A percentile compares a stretch with the other conserved stretches of the same genome.
Conservation (phyloP, 2,113 vertebrate species). For the Neogale vison region DNA sequence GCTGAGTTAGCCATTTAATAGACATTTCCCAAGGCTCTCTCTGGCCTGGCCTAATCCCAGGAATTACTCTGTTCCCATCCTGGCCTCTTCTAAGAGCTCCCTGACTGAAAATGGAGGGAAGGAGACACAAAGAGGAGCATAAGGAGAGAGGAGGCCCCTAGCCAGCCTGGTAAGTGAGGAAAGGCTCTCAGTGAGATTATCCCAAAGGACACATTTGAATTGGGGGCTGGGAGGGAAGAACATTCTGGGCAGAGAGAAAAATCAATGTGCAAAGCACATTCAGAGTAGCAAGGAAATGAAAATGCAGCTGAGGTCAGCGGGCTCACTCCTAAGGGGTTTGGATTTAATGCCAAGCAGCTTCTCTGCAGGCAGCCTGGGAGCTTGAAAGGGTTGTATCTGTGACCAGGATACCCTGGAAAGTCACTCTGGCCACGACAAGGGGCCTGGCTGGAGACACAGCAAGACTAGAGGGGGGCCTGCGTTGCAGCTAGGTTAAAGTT, state of each 20-base stretch:
- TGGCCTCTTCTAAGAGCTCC: neutral
- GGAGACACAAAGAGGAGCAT: neutral
- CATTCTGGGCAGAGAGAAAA: neutral
- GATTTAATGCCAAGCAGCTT: neutral
- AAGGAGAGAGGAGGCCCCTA: neutral
- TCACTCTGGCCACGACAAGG: neutral
- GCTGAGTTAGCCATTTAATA: neutral
- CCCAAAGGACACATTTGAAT: neutral
- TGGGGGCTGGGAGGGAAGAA: neutral
- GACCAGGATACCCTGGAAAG: neutral
- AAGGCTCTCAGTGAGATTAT: neutral
- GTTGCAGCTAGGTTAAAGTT: neutral
- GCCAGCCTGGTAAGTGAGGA: neutral
- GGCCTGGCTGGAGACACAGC: neutral
- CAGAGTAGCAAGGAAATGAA: neutral
- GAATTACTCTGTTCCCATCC: neutral
- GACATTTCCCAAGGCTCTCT: neutral
- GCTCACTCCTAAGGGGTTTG: neutral
- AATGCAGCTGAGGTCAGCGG: neutral
- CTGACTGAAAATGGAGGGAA: neutral
- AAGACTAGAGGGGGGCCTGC: neutral
- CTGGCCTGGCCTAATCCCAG: neutral
- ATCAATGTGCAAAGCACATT: neutral
- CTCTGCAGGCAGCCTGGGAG: neutral
- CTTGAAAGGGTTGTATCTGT: neutral